phyloP scores from a whole-genome alignment of 2,797 vertebrate species.

The Pristis pectinata region DNA sequence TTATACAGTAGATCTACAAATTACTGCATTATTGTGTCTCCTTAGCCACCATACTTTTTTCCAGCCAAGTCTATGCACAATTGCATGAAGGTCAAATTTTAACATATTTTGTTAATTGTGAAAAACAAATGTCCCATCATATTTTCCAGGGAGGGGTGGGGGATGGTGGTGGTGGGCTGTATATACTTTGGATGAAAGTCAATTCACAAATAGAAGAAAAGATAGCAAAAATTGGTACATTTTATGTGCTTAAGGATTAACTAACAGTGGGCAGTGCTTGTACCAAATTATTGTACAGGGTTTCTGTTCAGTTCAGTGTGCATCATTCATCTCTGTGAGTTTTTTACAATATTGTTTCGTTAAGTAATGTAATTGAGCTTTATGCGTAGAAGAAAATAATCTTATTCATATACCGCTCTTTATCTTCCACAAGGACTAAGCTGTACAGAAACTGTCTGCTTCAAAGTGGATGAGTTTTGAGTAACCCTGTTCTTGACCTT shows the following conservation, averaged over 20 bases:
- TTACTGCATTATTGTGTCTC: background rate
- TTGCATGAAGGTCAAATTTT: background rate
- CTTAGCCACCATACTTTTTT: background rate
- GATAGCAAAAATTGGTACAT: background rate
- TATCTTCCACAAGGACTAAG: background rate
- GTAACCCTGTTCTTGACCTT: background rate
- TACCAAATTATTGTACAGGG: background rate
- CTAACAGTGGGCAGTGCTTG: background rate
- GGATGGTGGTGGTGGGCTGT: background rate
- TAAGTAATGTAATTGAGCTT: background rate
- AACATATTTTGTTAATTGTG: background rate
- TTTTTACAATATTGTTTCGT: background rate
- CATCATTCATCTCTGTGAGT: background rate
- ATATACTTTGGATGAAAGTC: background rate
- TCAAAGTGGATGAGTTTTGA: background rate
- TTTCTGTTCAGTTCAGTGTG: background rate
- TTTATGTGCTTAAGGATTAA: background rate
- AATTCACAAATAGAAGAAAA: background rate
- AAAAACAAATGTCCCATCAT: background rate
- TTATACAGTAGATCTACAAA: background rate
- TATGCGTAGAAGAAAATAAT: background rate
- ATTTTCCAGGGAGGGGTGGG: background rate
- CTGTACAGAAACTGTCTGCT: background rate
- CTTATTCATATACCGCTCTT: background rate
- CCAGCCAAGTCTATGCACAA: background rate